A percentile compares a stretch with the other conserved stretches of the same genome.
These are phyloP conservation scores for Eupeodes corollae DNA, from an alignment of 1,140 invertebrate species.

Conservation along the genomic window DNA sequence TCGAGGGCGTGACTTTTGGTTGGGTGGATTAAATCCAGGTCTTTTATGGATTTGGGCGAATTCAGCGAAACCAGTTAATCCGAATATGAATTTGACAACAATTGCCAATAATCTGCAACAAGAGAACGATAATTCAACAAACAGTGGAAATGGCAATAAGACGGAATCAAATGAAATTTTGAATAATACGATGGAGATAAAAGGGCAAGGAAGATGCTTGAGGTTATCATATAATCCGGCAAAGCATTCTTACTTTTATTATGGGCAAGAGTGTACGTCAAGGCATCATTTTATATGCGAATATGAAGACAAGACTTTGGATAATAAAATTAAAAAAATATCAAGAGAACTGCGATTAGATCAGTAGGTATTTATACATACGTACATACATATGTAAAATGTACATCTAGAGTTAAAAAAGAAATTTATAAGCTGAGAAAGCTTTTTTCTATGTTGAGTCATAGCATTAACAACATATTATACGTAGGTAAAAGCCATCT, in stretches of 20 bases:
- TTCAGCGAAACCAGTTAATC: slow-evolving; percentile 56
- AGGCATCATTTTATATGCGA: slow-evolving; percentile 59
- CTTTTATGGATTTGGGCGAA: slow-evolving; percentile 76
- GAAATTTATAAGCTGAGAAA: no score
- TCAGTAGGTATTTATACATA: no score
- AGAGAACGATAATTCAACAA: slow-evolving; percentile 34
- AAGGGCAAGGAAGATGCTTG: slow-evolving; percentile 47
- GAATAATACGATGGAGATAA: slow-evolving; percentile 35
- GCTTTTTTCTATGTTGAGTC: no score
- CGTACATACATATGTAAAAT: no score
- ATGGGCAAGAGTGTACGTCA: slow-evolving; percentile 57
- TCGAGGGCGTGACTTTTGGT: slow-evolving; percentile 61
- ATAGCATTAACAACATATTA: no score
- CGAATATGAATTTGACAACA: slow-evolving; percentile 40
- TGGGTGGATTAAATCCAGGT: slow-evolving; percentile 69
- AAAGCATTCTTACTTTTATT: slow-evolving; percentile 51
- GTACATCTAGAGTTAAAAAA: no score
- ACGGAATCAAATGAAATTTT: slow-evolving; percentile 18
- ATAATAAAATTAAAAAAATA: slow-evolving; percentile 54
- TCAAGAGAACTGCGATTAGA: slow-evolving; percentile 36
- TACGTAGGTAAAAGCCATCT: no score
- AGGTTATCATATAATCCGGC: slow-evolving; percentile 49
- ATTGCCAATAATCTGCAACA: slow-evolving; percentile 32
- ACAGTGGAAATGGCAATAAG: slow-evolving; percentile 12
- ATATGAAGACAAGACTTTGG: slow-evolving; percentile 52